Conservation (phyloP, 2,888 invertebrate species). For the Oscheius sp. region DNA sequence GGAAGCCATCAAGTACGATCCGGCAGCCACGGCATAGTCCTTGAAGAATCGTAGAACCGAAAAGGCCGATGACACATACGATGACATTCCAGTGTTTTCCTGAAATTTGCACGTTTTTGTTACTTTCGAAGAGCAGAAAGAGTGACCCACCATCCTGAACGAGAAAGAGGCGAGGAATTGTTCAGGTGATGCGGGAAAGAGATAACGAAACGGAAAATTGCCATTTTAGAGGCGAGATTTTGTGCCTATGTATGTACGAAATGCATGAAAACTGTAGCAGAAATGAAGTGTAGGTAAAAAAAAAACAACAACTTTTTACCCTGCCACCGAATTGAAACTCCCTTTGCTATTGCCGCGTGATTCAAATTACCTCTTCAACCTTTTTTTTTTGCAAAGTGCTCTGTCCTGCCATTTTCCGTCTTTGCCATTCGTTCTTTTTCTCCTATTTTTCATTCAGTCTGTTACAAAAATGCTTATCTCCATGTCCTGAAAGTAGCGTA, state of each 20-base stretch:
- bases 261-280: too few species aligned
- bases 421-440: too few species aligned
- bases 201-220: conserved; percentile 15
- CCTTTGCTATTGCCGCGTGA: too few species aligned
- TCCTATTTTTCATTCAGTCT: too few species aligned
- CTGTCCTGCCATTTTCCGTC: not conserved
- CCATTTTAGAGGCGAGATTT: not conserved
- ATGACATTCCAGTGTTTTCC: conserved; percentile 25
- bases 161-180: not conserved
- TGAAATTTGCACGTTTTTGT: not conserved
- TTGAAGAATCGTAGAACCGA: conserved; percentile 56
- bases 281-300: too few species aligned
- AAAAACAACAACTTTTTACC: too few species aligned
- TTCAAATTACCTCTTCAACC: not conserved
- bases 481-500: too few species aligned
- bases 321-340: too few species aligned
- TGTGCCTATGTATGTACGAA: too few species aligned
- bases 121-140: conserved; percentile 1
- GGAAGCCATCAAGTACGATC: conserved; percentile 53
- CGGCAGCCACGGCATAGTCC: conserved; percentile 58
- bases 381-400: not conserved
- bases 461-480: too few species aligned
- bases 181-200: conserved; percentile 15
- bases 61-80: conserved; percentile 33
- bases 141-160: conserved; percentile 25